Percentiles rank a stretch among this genome's conserved stretches.
phyloP scores from a whole-genome alignment of 2,888 invertebrate species.

The Girardia tigrina region DNA sequence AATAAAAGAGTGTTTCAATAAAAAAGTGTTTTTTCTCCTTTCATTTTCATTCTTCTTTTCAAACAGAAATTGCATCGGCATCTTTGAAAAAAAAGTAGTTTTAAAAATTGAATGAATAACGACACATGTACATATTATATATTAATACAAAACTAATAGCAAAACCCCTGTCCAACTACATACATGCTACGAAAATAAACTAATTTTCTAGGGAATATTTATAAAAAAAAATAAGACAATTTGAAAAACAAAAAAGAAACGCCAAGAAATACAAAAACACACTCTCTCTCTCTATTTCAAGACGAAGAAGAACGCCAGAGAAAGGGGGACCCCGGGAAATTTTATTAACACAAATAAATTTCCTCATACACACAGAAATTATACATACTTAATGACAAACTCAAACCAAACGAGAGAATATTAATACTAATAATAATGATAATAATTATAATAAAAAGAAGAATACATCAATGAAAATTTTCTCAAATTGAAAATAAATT shows the following conservation, averaged over 20 bases:
- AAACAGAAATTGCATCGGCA: neutral
- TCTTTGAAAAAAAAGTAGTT: neutral
- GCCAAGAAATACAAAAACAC: too few species aligned
- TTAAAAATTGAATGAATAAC: constrained; percentile 15
- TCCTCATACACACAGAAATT: neutral
- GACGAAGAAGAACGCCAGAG: neutral
- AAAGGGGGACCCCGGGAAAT: neutral
- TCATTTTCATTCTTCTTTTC: neutral
- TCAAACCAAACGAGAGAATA: too few species aligned
- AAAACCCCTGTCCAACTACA: constrained; percentile 12
- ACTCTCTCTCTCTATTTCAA: too few species aligned
- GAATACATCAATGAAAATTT: neutral
- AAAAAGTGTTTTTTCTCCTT: neutral
- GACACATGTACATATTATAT: constrained; percentile 3
- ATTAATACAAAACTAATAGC: neutral
- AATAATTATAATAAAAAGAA: neutral
- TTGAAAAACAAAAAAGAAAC: too few species aligned
- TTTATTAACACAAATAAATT: neutral
- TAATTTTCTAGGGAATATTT: too few species aligned
- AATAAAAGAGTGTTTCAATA: neutral
- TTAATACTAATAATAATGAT: too few species aligned
- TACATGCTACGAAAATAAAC: neutral
- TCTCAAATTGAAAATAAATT: neutral
- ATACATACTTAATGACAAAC: too few species aligned
- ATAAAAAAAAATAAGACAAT: too few species aligned